phyloP scores from a whole-genome alignment of 2,797 vertebrate genomes.

The Myotis planiceps region DNA sequence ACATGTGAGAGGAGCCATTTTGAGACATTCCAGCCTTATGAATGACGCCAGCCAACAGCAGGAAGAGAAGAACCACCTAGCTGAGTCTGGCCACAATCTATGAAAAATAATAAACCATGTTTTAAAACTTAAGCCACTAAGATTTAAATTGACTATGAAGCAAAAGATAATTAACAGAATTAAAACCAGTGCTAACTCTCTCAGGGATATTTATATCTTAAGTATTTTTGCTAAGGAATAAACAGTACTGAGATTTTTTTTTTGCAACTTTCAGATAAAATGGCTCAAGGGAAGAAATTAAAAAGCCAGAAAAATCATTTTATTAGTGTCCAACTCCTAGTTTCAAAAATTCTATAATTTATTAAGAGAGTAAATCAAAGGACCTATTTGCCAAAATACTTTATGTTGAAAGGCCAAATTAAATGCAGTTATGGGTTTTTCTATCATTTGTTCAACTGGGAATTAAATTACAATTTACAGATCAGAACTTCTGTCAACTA shows the following conservation, averaged over 20 bases:
- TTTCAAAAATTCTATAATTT: background rate
- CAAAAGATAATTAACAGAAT: background rate
- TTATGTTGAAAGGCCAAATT: background rate
- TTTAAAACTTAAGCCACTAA: background rate
- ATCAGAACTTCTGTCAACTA: background rate
- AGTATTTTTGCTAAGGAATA: background rate
- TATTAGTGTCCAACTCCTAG: background rate
- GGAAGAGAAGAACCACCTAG: background rate
- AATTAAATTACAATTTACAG: background rate
- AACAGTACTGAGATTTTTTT: background rate
- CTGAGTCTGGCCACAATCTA: background rate
- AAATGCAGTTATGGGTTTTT: background rate
- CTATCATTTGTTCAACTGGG: background rate
- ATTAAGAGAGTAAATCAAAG: background rate
- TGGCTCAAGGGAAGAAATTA: background rate
- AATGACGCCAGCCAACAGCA: background rate
- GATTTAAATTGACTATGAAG: background rate
- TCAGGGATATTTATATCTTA: background rate
- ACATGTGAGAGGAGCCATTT: background rate
- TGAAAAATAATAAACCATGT: background rate
- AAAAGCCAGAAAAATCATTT: background rate
- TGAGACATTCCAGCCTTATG: background rate
- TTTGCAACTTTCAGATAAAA: background rate
- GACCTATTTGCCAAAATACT: background rate
- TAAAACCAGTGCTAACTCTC: background rate